These are phyloP conservation scores for Eucidaris tribuloides DNA, from an alignment of 35 echinoderm and acorn worm species.

Conservation along the genomic window DNA sequence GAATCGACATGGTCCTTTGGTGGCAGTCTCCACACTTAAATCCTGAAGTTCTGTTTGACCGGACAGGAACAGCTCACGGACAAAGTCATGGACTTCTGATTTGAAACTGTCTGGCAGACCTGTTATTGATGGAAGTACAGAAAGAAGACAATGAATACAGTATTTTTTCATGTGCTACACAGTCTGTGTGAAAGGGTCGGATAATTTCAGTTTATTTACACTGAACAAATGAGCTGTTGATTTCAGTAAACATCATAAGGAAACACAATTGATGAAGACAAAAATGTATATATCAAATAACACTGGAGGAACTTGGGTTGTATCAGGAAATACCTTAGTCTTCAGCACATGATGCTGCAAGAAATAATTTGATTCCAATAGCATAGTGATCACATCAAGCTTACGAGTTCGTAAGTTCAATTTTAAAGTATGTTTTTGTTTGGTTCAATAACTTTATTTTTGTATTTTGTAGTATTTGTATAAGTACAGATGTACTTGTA, in stretches of 20 bases:
- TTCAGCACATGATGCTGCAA: too few species aligned
- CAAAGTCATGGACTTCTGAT: constrained; percentile 65
- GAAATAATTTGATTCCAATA: too few species aligned
- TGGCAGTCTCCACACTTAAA: constrained; percentile 55
- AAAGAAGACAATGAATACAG: neutral
- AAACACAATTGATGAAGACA: neutral
- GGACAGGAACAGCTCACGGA: constrained; percentile 67
- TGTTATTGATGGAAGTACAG: constrained; percentile 4
- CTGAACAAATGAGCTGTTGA: neutral
- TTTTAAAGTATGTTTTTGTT: too few species aligned
- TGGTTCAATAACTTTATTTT: too few species aligned
- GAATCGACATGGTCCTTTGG: constrained; percentile 55
- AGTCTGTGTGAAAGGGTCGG: neutral
- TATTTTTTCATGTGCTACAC: neutral
- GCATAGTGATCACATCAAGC: too few species aligned
- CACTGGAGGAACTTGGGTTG: too few species aligned
- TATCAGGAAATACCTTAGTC: too few species aligned
- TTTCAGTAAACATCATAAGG: neutral
- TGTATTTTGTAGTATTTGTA: too few species aligned
- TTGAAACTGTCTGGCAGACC: constrained; percentile 70
- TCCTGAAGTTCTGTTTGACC: constrained; percentile 90
- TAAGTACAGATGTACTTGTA: too few species aligned
- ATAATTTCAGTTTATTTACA: neutral
- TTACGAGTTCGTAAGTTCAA: too few species aligned
- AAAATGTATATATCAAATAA: too few species aligned